These are phyloP conservation scores for Brachyptera risi DNA, from an alignment of 2,888 invertebrate genomes.

Conservation along the genomic window DNA sequence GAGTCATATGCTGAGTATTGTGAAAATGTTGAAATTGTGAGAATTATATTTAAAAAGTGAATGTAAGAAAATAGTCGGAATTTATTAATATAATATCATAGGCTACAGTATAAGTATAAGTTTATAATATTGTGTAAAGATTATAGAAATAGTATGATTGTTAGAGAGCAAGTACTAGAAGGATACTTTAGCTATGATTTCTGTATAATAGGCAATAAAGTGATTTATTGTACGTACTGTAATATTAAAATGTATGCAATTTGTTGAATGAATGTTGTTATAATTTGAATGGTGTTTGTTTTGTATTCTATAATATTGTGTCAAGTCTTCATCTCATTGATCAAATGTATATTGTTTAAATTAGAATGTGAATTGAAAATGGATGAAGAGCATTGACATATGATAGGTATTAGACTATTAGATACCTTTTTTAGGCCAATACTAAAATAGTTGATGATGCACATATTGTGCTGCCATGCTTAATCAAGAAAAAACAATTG, in stretches of 20 bases:
- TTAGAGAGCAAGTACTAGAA: too few species aligned
- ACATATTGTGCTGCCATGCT: not conserved
- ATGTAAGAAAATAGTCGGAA: not conserved
- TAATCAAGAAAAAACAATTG: not conserved
- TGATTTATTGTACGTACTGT: too few species aligned
- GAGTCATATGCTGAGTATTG: not conserved
- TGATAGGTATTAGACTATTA: too few species aligned
- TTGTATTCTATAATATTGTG: not conserved
- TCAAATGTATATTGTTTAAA: not conserved
- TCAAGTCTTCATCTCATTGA: not conserved
- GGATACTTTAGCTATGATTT: too few species aligned
- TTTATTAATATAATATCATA: not conserved
- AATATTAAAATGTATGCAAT: not conserved
- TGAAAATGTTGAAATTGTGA: not conserved
- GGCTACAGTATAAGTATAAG: not conserved
- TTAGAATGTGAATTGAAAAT: not conserved
- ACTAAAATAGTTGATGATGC: not conserved
- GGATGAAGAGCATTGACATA: too few species aligned
- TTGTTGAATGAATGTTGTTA: not conserved
- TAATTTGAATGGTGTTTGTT: not conserved
- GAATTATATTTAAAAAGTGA: slow-evolving; percentile 9
- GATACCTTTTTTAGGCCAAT: too few species aligned
- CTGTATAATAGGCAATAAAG: too few species aligned
- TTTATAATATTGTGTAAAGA: too few species aligned
- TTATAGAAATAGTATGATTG: too few species aligned